Conservation (phyloP, 2,888 invertebrate genomes). For the Cheilosia vernalis region DNA sequence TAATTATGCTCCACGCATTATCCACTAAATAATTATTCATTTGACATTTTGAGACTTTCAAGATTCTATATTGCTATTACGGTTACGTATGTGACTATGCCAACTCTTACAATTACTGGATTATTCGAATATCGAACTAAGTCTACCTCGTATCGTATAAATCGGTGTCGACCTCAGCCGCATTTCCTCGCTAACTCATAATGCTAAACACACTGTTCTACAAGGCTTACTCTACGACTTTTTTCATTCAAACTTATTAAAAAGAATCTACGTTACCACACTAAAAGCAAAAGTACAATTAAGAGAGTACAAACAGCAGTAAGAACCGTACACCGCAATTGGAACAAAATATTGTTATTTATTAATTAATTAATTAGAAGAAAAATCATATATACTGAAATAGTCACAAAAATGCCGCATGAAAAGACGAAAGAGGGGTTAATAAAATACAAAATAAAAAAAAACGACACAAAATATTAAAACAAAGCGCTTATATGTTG, state of each 20-base stretch:
- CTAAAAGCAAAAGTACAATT: conserved; percentile 33
- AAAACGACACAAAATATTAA: conserved; percentile 44
- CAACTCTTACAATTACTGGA: too few species aligned
- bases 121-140: too few species aligned
- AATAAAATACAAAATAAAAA: conserved; percentile 6
- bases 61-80: too few species aligned
- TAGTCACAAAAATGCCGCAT: conserved; percentile 51
- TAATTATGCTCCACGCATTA: too few species aligned
- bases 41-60: too few species aligned
- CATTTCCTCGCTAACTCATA: too few species aligned
- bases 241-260: background rate
- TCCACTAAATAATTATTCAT: too few species aligned
- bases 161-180: too few species aligned
- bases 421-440: conserved; percentile 36
- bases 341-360: conserved; percentile 6
- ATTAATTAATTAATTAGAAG: conserved; percentile 20
- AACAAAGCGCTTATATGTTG: conserved; percentile 50
- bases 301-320: conserved; percentile 5
- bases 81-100: too few species aligned
- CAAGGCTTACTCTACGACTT: background rate
- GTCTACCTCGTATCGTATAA: too few species aligned
- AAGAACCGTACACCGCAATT: conserved; percentile 47
- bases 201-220: background rate
- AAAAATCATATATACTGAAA: conserved; percentile 12
- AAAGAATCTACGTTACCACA: conserved; percentile 8